Evolutionary conservation across 2,888 invertebrate genomes (phyloP).

Genomic region (Idaea straminata): DNA sequence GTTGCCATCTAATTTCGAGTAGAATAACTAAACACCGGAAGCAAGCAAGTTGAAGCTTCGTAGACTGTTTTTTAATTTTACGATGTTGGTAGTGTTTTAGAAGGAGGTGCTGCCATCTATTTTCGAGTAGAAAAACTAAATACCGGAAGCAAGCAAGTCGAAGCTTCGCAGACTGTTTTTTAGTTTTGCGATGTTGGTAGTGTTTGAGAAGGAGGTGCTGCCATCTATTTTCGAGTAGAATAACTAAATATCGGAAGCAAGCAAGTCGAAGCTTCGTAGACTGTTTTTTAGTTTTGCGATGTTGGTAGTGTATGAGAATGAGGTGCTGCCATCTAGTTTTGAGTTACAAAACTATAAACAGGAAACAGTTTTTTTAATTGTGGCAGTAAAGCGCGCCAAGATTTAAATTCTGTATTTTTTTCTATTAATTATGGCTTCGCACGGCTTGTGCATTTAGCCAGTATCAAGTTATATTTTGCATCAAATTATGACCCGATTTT

Average conservation of each 20-base stretch:
- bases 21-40: not conserved
- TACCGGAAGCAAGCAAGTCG: not conserved
- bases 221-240: no score
- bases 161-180: not conserved
- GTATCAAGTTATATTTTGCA: no score
- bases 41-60: not conserved
- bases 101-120: not conserved
- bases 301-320: not conserved
- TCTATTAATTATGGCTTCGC: no score
- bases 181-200: not conserved
- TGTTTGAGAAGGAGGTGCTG: no score
- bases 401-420: no score
- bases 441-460: no score
- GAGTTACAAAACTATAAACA: not conserved
- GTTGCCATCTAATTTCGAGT: not conserved
- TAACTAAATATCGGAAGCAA: no score
- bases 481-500: no score
- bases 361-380: not conserved
- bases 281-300: not conserved
- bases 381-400: no score
- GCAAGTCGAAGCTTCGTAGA: no score
- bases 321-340: not conserved
- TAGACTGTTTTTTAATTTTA: not conserved
- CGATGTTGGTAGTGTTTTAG: not conserved
- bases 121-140: not conserved